phyloP scores from a whole-genome alignment of 2,797 vertebrate genomes.

The Lepidocolaptes lacrymiger region DNA sequence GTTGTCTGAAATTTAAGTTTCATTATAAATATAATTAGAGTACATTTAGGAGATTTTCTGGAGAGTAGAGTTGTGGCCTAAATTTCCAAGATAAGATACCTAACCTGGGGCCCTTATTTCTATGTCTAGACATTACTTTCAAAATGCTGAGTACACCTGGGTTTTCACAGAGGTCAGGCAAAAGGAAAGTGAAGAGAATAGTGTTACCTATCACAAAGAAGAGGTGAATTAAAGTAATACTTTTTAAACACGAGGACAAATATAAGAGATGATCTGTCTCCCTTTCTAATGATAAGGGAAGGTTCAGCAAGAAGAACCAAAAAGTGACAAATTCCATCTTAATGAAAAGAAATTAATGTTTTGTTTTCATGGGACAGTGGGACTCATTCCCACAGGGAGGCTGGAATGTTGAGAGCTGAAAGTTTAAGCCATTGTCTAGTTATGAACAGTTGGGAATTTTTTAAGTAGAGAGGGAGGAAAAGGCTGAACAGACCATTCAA shows the following conservation, averaged over 20 bases:
- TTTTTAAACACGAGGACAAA: neutral
- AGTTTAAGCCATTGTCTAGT: neutral
- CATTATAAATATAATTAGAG: neutral
- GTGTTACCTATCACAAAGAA: neutral
- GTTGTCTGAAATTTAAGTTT: neutral
- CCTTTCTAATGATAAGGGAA: neutral
- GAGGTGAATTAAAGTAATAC: neutral
- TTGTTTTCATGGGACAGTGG: neutral
- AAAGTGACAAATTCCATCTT: conserved; percentile 41
- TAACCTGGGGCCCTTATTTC: neutral
- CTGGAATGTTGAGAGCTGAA: neutral
- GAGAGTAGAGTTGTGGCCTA: neutral
- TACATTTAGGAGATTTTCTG: neutral
- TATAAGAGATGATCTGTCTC: neutral
- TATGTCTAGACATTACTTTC: neutral
- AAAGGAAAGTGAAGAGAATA: neutral
- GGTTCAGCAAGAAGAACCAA: neutral
- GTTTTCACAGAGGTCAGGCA: neutral
- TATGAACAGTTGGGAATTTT: neutral
- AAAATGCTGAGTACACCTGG: neutral
- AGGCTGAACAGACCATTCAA: neutral
- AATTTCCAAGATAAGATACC: neutral
- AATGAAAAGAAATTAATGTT: neutral
- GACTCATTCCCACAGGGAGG: neutral
- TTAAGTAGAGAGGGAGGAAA: neutral